These are phyloP conservation scores for Apotomis capreana DNA, from an alignment of 2,888 invertebrate species.

Conservation along the genomic window DNA sequence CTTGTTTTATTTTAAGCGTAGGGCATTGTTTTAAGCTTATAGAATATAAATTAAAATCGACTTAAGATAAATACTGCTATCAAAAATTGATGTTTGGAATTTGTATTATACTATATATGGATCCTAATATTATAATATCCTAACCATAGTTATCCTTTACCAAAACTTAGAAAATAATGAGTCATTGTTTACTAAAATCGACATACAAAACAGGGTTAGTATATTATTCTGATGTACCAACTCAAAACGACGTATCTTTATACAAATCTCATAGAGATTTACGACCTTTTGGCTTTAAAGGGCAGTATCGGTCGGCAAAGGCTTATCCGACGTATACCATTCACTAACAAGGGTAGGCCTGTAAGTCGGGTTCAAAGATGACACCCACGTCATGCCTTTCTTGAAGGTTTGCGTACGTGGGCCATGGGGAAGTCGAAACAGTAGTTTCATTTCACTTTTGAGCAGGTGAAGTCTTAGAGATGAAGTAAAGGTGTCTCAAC, in stretches of 20 bases:
- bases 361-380: constrained; percentile 42
- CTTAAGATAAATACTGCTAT: no score
- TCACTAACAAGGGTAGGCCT: constrained; percentile 36
- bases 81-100: no score
- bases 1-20: no score
- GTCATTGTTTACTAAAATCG: constrained; percentile 21
- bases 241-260: no score
- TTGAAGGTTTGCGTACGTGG: constrained; percentile 7
- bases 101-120: no score
- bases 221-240: no score
- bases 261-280: no score
- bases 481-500: no score
- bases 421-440: constrained; percentile 7
- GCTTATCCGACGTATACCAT: constrained; percentile 33
- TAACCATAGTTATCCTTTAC: not conserved
- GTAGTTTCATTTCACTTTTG: constrained; percentile 4
- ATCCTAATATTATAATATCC: no score
- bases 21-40: no score
- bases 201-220: constrained; percentile 26
- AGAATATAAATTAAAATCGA: no score
- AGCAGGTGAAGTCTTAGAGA: no score
- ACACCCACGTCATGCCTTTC: constrained; percentile 28
- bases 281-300: not conserved
- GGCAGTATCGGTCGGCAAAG: constrained; percentile 22
- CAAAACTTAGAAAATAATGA: not conserved